Evolutionary conservation across 1,140 invertebrate genomes (phyloP), one percentile per base, ranked within the genome.

Genomic region (Cydia pomonella): DNA sequence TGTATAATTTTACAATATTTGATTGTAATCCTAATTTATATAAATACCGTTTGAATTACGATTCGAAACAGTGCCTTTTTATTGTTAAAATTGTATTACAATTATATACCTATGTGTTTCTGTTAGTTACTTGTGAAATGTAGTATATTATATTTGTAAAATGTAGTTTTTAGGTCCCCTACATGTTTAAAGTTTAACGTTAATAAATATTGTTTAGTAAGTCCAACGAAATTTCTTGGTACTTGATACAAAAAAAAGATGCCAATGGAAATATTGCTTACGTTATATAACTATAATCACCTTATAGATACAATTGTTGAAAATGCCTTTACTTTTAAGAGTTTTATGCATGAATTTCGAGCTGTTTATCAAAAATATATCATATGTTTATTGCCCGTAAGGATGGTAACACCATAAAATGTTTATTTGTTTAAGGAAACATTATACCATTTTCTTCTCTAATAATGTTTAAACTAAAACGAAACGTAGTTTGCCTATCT

Each of bases 51-150:
- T 82, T 80, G 73, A 33, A 81, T 82, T 76, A 80, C 74, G 74
- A 82, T 82, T 82, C 74, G 73, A 82, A 76, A 73, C 79, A 85
- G 82, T 85, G 82, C 84, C 84, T 85, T 85, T 84, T 83, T 76
- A 82, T 82, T 81, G 63, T 82, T 83, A 83, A 78, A 74, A 77
- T 59, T 77, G 73, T 80, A 79, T 81, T 73, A 77, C 29, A 18
- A 69, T 29, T 76, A 78, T 79, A 75, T 80, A 73, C 75, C 78
- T 74, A 76, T 74, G 73, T 79, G 73, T 82, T 81, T 79, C 33
- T 77, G 64, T 82, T 81, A 79, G 53, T 76, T 80, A 47, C 72
- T 79, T 76, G 25, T 76, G 66, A 76, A 69, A 75, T 27, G 59
- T 62, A 33, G 63, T 33, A 29, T 29, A 66, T 66, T 29, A 66